These are phyloP conservation scores for Sibirionetta formosa DNA, from an alignment of 2,797 vertebrate species.

Conservation along the genomic window DNA sequence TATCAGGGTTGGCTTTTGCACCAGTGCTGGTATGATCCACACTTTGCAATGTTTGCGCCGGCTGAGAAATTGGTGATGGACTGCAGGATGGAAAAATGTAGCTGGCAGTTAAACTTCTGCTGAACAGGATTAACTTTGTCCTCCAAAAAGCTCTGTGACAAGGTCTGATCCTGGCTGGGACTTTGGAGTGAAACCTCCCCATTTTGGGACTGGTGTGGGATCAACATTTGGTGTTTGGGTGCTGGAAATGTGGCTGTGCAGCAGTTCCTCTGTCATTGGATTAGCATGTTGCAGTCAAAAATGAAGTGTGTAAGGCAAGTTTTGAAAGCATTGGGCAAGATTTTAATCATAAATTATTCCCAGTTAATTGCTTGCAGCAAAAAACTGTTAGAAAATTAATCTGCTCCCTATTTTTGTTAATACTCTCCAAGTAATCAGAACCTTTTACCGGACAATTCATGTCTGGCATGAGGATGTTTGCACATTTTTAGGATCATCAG, in stretches of 20 bases:
- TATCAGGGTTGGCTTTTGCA: background rate
- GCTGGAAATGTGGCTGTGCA: background rate
- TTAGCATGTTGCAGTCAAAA: background rate
- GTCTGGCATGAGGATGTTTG: background rate
- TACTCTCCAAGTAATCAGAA: background rate
- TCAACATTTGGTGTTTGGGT: background rate
- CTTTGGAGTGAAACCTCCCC: background rate
- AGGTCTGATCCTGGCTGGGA: background rate
- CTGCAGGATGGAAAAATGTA: background rate
- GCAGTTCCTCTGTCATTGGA: background rate
- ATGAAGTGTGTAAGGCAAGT: background rate
- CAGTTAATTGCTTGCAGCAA: background rate
- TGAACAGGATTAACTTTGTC: background rate
- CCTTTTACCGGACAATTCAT: background rate
- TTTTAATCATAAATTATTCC: background rate
- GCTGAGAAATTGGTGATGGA: background rate
- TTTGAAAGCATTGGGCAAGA: background rate
- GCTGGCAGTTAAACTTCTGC: background rate
- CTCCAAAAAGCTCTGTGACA: background rate
- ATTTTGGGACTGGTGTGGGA: rapidly evolving
- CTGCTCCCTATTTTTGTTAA: background rate
- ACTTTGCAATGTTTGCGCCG: background rate
- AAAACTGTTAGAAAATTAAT: background rate
- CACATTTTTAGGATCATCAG: background rate
- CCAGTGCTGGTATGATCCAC: background rate